Evolutionary conservation across 1,140 invertebrate genomes (phyloP).

Genomic region (Riptortus pedestris): DNA sequence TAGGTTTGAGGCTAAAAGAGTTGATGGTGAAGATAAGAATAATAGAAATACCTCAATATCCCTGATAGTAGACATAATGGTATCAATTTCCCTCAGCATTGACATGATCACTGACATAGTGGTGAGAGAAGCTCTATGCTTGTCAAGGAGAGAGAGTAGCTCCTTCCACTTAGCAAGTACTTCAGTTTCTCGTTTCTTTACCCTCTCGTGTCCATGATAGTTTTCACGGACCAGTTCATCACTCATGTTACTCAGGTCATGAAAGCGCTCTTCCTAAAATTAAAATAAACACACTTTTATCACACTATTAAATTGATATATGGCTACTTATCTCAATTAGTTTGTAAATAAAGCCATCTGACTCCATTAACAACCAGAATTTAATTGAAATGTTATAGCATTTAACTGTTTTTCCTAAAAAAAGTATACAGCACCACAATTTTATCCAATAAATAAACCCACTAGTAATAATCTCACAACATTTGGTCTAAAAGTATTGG

Average conservation of each 20-base stretch:
- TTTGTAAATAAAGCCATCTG: no score
- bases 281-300: constrained; percentile 26
- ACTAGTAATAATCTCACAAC: no score
- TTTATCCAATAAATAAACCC: no score
- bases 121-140: constrained; percentile 72
- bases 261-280: constrained; percentile 84
- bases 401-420: no score
- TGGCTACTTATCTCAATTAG: no score
- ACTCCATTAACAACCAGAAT: neutral
- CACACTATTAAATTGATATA: neutral
- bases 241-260: constrained; percentile 83
- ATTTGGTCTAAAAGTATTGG: no score
- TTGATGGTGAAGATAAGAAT: neutral
- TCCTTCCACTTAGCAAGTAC: constrained; percentile 82
- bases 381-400: neutral
- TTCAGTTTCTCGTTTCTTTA: constrained; percentile 69
- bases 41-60: constrained; percentile 63
- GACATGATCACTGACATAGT: constrained; percentile 68
- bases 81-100: constrained; percentile 84
- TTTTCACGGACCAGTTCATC: constrained; percentile 82
- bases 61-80: constrained; percentile 66
- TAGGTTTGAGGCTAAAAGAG: neutral
- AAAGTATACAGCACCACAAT: no score
- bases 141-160: constrained; percentile 71
- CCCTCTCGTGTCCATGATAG: constrained; percentile 79